A percentile compares a stretch with the other conserved stretches of the same genome.
Conservation (phyloP, 2,113 vertebrate genomes). For the Ptyas mucosa region DNA sequence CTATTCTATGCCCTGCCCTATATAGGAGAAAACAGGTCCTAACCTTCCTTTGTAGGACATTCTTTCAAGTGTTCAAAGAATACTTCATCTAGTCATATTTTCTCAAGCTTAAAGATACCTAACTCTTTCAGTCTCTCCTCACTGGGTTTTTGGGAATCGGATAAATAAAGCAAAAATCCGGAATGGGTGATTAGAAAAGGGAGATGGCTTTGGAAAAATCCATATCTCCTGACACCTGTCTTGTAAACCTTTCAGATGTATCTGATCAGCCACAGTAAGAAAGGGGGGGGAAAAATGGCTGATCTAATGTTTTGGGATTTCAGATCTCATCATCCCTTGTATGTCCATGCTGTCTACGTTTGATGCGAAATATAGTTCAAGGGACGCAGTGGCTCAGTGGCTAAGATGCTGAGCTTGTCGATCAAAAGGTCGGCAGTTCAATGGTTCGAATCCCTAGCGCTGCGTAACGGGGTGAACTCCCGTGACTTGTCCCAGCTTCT, state of each 20-base stretch:
- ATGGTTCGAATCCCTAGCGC: too few species aligned
- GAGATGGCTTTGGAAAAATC: not conserved
- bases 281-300: not conserved
- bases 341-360: not conserved
- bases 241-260: not conserved
- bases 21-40: not conserved
- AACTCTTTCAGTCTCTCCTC: not conserved
- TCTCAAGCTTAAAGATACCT: not conserved
- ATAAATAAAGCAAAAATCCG: not conserved
- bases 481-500: too few species aligned
- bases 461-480: too few species aligned
- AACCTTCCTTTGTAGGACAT: not conserved
- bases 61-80: not conserved
- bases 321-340: not conserved
- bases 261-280: not conserved
- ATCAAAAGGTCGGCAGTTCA: too few species aligned
- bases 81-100: not conserved
- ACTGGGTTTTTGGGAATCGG: not conserved
- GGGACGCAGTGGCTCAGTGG: too few species aligned
- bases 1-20: not conserved
- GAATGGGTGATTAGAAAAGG: not conserved
- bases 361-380: not conserved
- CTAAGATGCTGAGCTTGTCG: too few species aligned
- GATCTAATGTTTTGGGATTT: not conserved
- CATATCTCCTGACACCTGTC: not conserved